Conservation (phyloP, 1,140 invertebrate genomes). For the Diachasmimorpha longicaudata region DNA sequence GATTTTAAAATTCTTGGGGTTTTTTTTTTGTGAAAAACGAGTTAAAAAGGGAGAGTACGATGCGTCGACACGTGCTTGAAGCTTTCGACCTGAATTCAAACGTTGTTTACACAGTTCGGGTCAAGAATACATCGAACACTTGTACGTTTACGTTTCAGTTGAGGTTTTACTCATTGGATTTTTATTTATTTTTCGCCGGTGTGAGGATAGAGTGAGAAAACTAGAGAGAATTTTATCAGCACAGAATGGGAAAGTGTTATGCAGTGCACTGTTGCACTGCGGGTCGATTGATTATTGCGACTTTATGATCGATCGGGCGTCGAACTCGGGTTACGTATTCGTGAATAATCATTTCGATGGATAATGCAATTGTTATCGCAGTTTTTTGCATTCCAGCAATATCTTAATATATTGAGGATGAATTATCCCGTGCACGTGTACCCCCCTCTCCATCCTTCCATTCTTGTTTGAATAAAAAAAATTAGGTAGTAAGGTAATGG, state of each 20-base stretch:
- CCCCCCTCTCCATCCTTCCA: too few species aligned
- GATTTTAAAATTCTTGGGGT: not conserved
- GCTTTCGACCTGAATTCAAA: constrained; percentile 8
- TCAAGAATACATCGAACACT: not conserved
- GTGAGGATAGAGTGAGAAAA: not conserved
- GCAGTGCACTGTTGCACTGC: not conserved
- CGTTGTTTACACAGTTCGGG: not conserved
- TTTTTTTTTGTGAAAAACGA: not conserved
- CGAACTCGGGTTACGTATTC: constrained; percentile 6
- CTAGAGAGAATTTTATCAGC: not conserved
- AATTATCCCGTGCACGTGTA: too few species aligned
- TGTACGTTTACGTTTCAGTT: not conserved
- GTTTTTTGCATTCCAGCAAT: not conserved
- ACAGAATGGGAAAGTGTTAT: not conserved
- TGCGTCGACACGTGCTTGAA: constrained; percentile 11
- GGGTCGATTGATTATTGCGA: constrained; percentile 13
- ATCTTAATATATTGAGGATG: too few species aligned
- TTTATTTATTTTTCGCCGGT: not conserved
- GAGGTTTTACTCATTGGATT: not conserved
- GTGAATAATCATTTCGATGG: not conserved
- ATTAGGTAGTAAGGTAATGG: not conserved
- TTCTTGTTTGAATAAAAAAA: not conserved
- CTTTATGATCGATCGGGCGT: constrained; percentile 10
- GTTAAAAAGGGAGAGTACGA: not conserved
- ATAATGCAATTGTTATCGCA: not conserved